Conservation (phyloP, 1,140 invertebrate species). For the Battus philenor region DNA sequence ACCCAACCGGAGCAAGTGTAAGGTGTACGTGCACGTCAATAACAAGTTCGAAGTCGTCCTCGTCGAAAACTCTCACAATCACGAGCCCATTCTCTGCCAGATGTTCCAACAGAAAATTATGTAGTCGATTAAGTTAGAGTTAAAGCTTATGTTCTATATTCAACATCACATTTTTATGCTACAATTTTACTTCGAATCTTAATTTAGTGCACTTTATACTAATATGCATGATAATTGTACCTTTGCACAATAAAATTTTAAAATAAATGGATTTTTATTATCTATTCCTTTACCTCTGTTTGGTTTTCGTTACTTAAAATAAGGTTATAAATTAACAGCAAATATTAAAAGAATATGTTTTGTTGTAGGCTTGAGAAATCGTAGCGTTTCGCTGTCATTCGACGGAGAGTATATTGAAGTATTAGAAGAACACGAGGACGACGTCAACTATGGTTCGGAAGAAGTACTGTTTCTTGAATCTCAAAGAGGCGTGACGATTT, state of each 20-base stretch:
- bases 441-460: slow-evolving; percentile 12
- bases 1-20: slow-evolving; percentile 38
- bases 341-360: too few relatives aligned
- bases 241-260: too few relatives aligned
- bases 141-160: slow-evolving; percentile 5
- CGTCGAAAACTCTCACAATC: slow-evolving; percentile 45
- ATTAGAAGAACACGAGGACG: slow-evolving; percentile 19
- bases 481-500: slow-evolving; percentile 35
- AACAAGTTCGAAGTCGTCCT: slow-evolving; percentile 45
- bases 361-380: too few relatives aligned
- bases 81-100: slow-evolving; percentile 46
- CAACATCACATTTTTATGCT: neutral
- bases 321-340: too few relatives aligned
- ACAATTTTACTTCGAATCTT: neutral
- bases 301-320: too few relatives aligned
- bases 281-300: too few relatives aligned
- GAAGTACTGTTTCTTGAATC: slow-evolving; percentile 39
- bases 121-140: slow-evolving; percentile 17
- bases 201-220: too few relatives aligned
- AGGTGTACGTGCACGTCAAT: slow-evolving; percentile 48
- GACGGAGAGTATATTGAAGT: slow-evolving; percentile 8
- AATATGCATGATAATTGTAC: too few relatives aligned
- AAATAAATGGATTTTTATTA: too few relatives aligned
- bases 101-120: slow-evolving; percentile 49
- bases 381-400: too few relatives aligned